Base-by-base conservation (phyloP, 2,113 vertebrate species). In the Maccullochella peelii region DNA sequence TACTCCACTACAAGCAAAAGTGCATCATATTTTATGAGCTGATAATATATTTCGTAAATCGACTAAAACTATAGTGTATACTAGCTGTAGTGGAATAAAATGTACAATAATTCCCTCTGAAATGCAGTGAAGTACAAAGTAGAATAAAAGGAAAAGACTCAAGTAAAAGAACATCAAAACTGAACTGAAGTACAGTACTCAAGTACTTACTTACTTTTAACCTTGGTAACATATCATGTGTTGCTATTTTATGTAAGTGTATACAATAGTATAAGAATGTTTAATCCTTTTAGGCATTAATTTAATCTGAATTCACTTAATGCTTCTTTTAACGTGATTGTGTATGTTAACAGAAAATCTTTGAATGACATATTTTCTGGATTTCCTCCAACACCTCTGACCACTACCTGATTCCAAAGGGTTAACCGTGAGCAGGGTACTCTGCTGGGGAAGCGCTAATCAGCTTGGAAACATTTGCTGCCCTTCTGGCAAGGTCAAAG, bases 401-500 rank as follows among this genome's bases (percentile, higher is more conserved):
- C 82, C 49, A 55, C 73, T 59, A 44, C 49, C 86, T 71, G 72
- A 77, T 79, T 89, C 68, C 82, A 89, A 89, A 92, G 93, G 91
- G 91, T 91, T 90, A 94, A 91, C 72, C 47, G 81, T 36, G 78
- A 89, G 81, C 80, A 23, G 65, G 72, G 52, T 79, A 38, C 88
- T 89, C 84, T 90, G 84, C 85, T 81, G 86, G 86, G 92, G 91
- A 93, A 87, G 90, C 82, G 79, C 95, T 96, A 95, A 96, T 96
- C 94, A 96, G 94, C 93, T 92, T 86, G 86, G 91, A 95, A 95
- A 94, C 94, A 96, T 95, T 96, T 95, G 93, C 94, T 94, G 92
- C 92, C 95, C 95, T 96, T 95, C 95, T 95, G 95, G 95, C 95
- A 96, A 95, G 95, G 95, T 96, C 94, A 94, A 36, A 82, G 88